Evolutionary conservation across 2,797 vertebrate species (phyloP), one percentile per base, ranked within the genome.

Genomic region (Sebastes itinus): DNA sequence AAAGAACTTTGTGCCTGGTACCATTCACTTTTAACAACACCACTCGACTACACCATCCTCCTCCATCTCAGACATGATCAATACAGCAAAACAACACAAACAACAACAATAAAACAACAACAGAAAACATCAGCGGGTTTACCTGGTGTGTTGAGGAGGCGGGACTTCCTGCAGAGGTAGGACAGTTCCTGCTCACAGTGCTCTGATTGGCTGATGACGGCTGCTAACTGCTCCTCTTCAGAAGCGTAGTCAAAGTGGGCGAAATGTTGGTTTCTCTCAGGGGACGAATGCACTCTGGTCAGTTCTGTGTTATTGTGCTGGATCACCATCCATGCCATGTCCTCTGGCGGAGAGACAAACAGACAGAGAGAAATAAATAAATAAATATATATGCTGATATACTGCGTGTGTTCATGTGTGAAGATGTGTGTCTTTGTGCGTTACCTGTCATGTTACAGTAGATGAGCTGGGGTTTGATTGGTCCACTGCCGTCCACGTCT

Each of bases 371-470:
- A 28, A 3, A 13, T 7, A 18, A 27, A 60, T 20, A 20, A 16
- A 30, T 2, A 23, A 11, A 69, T 35, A 35, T 1, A 25, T 7
- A 32, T 32, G 5, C 7, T 30, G 2, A 20, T 62, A 16, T 22
- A 42, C 2, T 20, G 67, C 6, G 10, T 38, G 6, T 16, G 12
- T 7, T 61, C 5, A 10, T 60, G 28, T 38, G 49, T 76, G 59
- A 30, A 4, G 7, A 1, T 30, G 35, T 59, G 6, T 28, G 13
- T 54, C 14, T 69, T 13, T 56, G 60, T 56, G 58, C 18, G 63
- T 75, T 94, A 99, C 98, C 98, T 93, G 97, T 98, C 96, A 99
- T 98, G 93, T 99, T 98, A 88, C 98, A 99, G 90, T 97, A 98
- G 38, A 98, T 93, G 18, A 96, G 95, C 91, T 97, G 98, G 0